Evolutionary conservation across 2,113 vertebrate genomes (phyloP), one percentile per base, ranked within the genome.

Genomic region (Callopanchax toddi): DNA sequence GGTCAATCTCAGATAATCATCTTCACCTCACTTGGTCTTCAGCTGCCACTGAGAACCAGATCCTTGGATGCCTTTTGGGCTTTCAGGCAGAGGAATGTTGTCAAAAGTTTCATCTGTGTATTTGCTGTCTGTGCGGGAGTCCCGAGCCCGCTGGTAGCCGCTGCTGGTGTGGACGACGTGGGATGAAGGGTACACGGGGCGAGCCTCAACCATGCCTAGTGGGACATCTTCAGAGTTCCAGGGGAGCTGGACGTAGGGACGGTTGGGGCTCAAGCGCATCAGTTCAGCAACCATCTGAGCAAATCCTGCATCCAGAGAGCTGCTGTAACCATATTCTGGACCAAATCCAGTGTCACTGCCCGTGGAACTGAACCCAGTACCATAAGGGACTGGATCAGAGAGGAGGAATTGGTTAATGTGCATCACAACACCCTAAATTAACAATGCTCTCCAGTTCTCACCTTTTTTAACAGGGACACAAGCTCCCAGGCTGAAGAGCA

Each of bases 31-130:
- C 9, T 54, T 46, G 10, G 4, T 16, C 29, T 36, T 26, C 17
- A 11, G 17, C 1, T 32, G 10, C 23, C 51, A 6, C 40, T 34
- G 7, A 0, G 1, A 34, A 1, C 20, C 39, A 44, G 11, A 15
- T 40, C 11, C 23, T 43, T 23, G 0, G 0, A 12, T 10, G 36
- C 26, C 1, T 11, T 0, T 0, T 6, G 17, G 45, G 0, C 4
- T 11, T 18, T 11, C 40, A 45, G 25, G 18, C 16, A 45, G 3
- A 54, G 39, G 7, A 45, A 54, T 23, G 15, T 22, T 13, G 1
- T 0, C 11, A 11, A 23, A 48, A 25, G 15, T 11, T 16, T 66
- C n/a, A 0, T 23, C 4, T 2, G 29, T 16, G 62, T 26, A 26
- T 25, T 55, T 66, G 0, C 20, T 25, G 12, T 25, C 18, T 9